These are phyloP conservation scores for Chrysolophus pictus DNA, from an alignment of 2,797 vertebrate species.

Conservation along the genomic window DNA sequence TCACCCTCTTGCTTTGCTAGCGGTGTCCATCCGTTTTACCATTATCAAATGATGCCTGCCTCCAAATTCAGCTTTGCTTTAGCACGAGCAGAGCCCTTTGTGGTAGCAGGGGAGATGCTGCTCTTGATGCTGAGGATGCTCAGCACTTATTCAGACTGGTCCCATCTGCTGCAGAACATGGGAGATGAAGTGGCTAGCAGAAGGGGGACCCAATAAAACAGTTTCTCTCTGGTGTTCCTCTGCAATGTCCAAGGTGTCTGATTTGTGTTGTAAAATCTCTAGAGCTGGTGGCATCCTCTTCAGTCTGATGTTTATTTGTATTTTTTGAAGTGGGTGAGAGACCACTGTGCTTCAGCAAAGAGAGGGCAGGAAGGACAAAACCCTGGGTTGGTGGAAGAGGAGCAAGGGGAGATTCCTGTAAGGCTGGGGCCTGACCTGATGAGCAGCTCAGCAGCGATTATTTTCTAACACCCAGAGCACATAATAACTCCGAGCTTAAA, in stretches of 20 bases:
- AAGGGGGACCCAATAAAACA: accelerated
- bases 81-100: not conserved
- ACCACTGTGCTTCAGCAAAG: not conserved
- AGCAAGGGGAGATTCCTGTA: not conserved
- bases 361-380: not conserved
- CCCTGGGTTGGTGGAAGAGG: not conserved
- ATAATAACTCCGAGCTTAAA: not conserved
- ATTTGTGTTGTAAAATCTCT: not conserved
- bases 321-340: not conserved
- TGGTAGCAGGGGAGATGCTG: not conserved
- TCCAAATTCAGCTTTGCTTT: not conserved
- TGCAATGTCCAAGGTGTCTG: not conserved
- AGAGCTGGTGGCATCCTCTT: not conserved
- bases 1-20: not conserved
- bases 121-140: not conserved
- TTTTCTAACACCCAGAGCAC: not conserved
- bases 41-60: not conserved
- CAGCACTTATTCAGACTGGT: not conserved
- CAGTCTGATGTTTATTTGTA: not conserved
- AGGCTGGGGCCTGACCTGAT: not conserved
- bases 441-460: not conserved
- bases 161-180: not conserved
- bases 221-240: not conserved
- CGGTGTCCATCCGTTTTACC: not conserved
- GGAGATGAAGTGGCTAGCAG: not conserved